Base-by-base conservation (phyloP, 2,888 invertebrate species). In the Eupithecia pulchellata region DNA sequence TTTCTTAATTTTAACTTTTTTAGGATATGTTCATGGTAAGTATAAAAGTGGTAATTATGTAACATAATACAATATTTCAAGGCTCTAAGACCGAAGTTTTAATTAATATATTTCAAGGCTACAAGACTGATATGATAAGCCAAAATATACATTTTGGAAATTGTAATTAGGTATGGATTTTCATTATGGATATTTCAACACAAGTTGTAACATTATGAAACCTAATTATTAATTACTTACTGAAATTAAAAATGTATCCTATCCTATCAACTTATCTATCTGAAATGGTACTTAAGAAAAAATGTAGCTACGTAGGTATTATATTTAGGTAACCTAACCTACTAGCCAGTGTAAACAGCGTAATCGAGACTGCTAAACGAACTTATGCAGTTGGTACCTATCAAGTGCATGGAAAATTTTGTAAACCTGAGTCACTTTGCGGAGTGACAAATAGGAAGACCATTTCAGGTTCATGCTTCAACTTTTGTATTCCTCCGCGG, bases 401-500 rank as follows among this genome's bases (percentile, higher is more conserved):
- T 2, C 29, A 57, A 61, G 34, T 61, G 61, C 61, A 61, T 61
- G 61, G 61, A 61, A 61, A 61, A 61, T 61, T 61, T 61, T 36
- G 34, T 20, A 25, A 20, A n/a, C 20, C 34, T 32, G 32, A 61
- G 34, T 55, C 32, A 25, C 34, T 60, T n/a, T 30, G 30, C 32
- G 9, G n/a, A 20, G 9, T 32, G n/a, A n/a, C 30, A 60, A 25
- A 25, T 25, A 47, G 47, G 20, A 13, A 32, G 32, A 25, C 52
- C 20, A 52, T 11, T 47, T 52, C 52, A 25, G 20, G 52, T 11
- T 25, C 9, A 47, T 52, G 25, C 25, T 2, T 30, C 11, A 34
- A 8, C 0, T 14, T 39, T 39, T 39, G 0, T 17, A 4, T 17
- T 39, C 39, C 17, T 39, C 17, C 17, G 39, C 39, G 14, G 17